phyloP scores from a whole-genome alignment of 2,113 vertebrate species.

The Psittacula cyanocephala region DNA sequence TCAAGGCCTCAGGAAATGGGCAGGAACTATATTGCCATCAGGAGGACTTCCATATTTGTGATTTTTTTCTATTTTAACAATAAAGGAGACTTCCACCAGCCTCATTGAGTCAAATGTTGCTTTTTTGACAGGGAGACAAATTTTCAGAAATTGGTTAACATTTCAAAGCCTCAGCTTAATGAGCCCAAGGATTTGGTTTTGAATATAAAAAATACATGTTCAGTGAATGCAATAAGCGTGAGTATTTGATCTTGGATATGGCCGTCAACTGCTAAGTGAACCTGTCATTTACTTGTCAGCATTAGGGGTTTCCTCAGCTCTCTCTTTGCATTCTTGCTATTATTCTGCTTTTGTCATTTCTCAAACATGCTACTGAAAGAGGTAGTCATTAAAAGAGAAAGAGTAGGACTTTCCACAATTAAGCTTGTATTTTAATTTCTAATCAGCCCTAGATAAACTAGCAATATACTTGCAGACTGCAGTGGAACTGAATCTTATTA shows the following conservation, averaged over 20 bases:
- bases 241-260: neutral
- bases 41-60: neutral
- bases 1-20: neutral
- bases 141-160: neutral
- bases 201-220: neutral
- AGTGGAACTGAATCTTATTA: neutral
- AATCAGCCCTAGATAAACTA: neutral
- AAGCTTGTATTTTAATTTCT: neutral
- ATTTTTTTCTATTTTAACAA: neutral
- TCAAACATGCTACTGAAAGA: neutral
- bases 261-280: neutral
- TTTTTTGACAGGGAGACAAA: neutral
- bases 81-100: neutral
- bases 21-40: neutral
- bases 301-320: fast-evolving
- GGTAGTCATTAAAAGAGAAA: neutral
- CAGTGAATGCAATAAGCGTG: neutral
- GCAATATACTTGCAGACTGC: neutral
- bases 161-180: neutral
- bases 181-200: neutral
- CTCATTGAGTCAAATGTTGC: neutral
- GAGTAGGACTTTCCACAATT: neutral
- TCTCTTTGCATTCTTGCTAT: neutral
- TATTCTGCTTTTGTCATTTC: neutral
- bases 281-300: neutral